Percentiles rank a stretch among this genome's conserved stretches.
Conservation (phyloP, 1,140 invertebrate genomes). For the Vollenhovia emeryi region DNA sequence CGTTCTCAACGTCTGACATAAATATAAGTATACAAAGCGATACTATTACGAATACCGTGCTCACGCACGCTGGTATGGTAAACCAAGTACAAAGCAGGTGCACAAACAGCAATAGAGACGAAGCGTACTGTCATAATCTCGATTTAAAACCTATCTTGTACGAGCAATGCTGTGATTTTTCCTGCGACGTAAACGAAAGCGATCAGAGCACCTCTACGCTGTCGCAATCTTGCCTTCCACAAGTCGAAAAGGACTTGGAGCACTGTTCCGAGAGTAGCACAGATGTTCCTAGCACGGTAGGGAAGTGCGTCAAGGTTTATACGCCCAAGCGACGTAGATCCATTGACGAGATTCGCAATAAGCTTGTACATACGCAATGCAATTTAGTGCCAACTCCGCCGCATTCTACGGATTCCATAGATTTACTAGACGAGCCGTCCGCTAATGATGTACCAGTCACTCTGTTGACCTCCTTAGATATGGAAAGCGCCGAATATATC, state of each 20-base stretch:
- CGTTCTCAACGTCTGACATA: constrained; percentile 27
- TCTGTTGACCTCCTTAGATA: constrained; percentile 77
- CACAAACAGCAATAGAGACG: constrained; percentile 39
- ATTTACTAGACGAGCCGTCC: constrained; percentile 79
- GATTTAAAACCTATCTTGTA: constrained; percentile 66
- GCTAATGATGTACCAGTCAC: constrained; percentile 77
- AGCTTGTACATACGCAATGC: constrained; percentile 59
- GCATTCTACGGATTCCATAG: constrained; percentile 77
- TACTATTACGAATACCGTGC: not conserved
- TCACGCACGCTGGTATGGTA: not conserved
- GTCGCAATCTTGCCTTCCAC: constrained; percentile 57
- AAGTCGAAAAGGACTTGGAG: constrained; percentile 55
- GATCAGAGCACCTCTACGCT: constrained; percentile 41
- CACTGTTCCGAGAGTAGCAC: constrained; percentile 66
- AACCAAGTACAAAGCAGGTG: constrained; percentile 49
- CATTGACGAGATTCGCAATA: constrained; percentile 66
- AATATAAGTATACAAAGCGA: not conserved
- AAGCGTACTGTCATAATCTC: constrained; percentile 38
- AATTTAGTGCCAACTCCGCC: constrained; percentile 72
- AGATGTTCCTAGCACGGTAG: constrained; percentile 76
- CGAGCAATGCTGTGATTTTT: constrained; percentile 80
- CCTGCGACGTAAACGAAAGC: constrained; percentile 65
- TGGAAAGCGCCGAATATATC: constrained; percentile 80
- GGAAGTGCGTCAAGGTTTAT: constrained; percentile 81
- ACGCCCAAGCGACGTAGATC: constrained; percentile 79